phyloP scores from a whole-genome alignment of 1,140 invertebrate genomes.

The Campodea augens region DNA sequence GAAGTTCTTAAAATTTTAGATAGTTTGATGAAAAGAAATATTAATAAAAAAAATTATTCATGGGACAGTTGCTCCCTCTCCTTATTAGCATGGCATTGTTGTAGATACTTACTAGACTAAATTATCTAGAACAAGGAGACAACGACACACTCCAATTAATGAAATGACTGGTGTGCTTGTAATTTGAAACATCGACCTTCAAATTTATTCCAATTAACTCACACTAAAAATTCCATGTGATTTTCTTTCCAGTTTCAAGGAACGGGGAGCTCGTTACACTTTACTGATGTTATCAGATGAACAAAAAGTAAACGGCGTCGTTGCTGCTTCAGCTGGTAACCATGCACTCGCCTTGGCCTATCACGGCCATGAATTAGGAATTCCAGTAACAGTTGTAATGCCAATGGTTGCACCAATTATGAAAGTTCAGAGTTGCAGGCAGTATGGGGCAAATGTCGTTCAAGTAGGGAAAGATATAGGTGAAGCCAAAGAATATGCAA shows the following conservation, averaged over 20 bases:
- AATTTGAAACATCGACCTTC: too few relatives aligned
- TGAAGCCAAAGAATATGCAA: slow-evolving; percentile 60
- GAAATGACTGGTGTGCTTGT: too few relatives aligned
- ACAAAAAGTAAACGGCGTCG: slow-evolving; percentile 54
- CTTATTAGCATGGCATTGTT: too few relatives aligned
- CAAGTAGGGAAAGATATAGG: slow-evolving; percentile 66
- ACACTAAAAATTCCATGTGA: too few relatives aligned
- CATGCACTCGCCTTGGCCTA: slow-evolving; percentile 76
- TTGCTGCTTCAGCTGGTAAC: slow-evolving; percentile 81
- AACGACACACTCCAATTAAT: too few relatives aligned
- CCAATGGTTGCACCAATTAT: slow-evolving; percentile 76
- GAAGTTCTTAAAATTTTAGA: too few relatives aligned
- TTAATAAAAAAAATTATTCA: too few relatives aligned
- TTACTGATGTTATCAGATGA: slow-evolving; percentile 50
- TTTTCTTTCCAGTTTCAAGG: slow-evolving; percentile 55
- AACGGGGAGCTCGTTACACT: slow-evolving; percentile 73
- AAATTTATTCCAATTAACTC: too few relatives aligned
- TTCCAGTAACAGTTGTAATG: slow-evolving; percentile 86
- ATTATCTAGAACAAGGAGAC: too few relatives aligned
- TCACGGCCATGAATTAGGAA: slow-evolving; percentile 57
- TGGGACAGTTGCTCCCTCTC: too few relatives aligned
- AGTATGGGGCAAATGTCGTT: slow-evolving; percentile 65
- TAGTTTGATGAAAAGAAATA: too few relatives aligned
- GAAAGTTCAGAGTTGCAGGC: slow-evolving; percentile 74
- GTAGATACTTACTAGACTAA: too few relatives aligned